Evolutionary conservation across 2,797 vertebrate species (phyloP), one percentile per base, ranked within the genome.

Genomic region (Arremon aurantiirostris): DNA sequence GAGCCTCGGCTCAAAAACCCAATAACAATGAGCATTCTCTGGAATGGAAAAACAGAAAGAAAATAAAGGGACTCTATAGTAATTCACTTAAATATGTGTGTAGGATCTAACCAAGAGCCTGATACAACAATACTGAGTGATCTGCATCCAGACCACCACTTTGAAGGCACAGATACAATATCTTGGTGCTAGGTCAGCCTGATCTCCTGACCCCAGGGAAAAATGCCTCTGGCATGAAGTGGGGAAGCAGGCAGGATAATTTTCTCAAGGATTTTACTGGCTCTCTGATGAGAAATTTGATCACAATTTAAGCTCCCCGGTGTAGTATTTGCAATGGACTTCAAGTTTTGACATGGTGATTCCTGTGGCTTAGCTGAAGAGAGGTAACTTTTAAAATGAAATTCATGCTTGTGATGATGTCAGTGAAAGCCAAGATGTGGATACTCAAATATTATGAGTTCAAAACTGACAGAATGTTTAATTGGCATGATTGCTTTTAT

Each of bases 11-110:
- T 96, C 81, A 80, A 90, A 94, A 85, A 56, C 69, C 27, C 95
- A 97, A n/a, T 86, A 96, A 97, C 88, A 97, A 95, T 96, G 88
- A 96, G 50, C 59, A 84, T 88, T 97, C 90, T 94, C 42, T 96
- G 89, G 92, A 90, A 97, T 94, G 95, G 92, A 96, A 97, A 97
- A 96, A 97, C 93, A 95, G 86, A 83, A 82, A 81, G 72, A 82
- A 96, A 96, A 96, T 93, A 72, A 82, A 93, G 84, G 70, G 78
- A 37, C 92, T 95, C 57, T 90, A 53, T 47, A 94, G 83, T 92
- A 95, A 97, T 97, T 97, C 93, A 61, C 91, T 95, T 95, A 93
- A 95, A 93, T 90, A 93, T 87, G 86, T 97, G 70, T 94, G 88
- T 90, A 97, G 82, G 91, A 96, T 96, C 64, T 89, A 88, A 86